Evolutionary conservation across 2,797 vertebrate genomes (phyloP), one percentile per base, ranked within the genome.

Genomic region (Chaenodraco wilsoni): DNA sequence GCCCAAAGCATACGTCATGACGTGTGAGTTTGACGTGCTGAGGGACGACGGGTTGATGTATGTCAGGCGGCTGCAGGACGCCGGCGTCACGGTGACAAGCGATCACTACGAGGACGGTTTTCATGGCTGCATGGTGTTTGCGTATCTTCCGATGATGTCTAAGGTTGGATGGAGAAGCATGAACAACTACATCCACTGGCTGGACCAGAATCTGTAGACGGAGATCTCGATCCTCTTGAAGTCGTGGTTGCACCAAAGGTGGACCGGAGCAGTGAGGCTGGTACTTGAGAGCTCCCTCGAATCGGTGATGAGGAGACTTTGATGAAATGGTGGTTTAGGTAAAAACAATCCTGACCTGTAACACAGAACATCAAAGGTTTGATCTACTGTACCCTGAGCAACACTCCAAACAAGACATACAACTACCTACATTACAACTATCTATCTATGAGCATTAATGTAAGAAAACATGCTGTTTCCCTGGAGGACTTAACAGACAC

Each of bases 11-110:
- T 99, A 98, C 41, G 87, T 99, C 72, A 91, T 99, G 91, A 99
- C 97, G 0, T 99, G 97, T 3, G 98, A 99, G 92, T 96, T 96
- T 0, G 98, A 99, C 0, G 95, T 99, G 17, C 91, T 99, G 72
- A 90, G 98, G 45, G 98, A 99, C 0, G 98, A 99, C 0, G 98
- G 98, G 1, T 85, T 95, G 78, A 97, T 99, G 97, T 99, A 99
- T 5, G 96, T 90, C 9, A 88, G 85, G 44, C 95, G 96, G 6
- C 76, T 99, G 79, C 92, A 94, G 92, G 92, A 94, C 0, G 96
- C 95, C 0, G 97, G 96, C 0, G 95, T 99, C 23, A 59, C 92
- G 0, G 97, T 99, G 79, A 97, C 95, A 13, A 92, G 93, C 0
- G 97, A 99, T 56, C 96, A 99, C 91, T 95, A 97, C 1, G 92